Conservation (phyloP, 2,888 invertebrate genomes). For the Microctonus brassicae region DNA sequence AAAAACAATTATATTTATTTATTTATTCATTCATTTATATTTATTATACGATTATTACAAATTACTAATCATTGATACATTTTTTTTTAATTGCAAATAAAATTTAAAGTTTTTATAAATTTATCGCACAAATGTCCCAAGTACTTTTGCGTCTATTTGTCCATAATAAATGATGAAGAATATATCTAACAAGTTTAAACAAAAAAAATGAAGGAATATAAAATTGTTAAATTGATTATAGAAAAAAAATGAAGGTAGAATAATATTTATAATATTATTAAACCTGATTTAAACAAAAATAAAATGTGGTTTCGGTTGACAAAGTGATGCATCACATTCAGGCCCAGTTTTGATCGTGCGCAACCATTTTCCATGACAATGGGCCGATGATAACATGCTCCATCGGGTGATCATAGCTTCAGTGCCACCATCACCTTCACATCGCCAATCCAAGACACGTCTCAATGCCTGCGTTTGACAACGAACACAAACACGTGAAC, state of each 20-base stretch:
- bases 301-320: slow-evolving; percentile 60
- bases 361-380: slow-evolving; percentile 91
- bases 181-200: no score
- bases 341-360: slow-evolving; percentile 71
- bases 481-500: slow-evolving; percentile 82
- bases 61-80: no score
- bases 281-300: slow-evolving; percentile 56
- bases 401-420: slow-evolving; percentile 78
- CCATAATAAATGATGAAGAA: no score
- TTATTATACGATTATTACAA: no score
- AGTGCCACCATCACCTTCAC: slow-evolving; percentile 84
- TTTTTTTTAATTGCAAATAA: no score
- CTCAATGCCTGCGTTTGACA: slow-evolving; percentile 88
- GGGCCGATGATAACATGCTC: slow-evolving; percentile 87
- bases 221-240: background rate
- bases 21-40: no score
- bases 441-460: slow-evolving; percentile 81
- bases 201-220: no score
- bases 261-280: background rate
- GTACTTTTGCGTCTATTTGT: no score
- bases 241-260: background rate
- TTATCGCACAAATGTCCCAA: no score
- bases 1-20: no score
- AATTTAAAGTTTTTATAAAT: no score
- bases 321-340: slow-evolving; percentile 57